Evolutionary conservation across 2,113 vertebrate genomes (phyloP), one percentile per base, ranked within the genome.

Genomic region (Rhabdomys dilectus): DNA sequence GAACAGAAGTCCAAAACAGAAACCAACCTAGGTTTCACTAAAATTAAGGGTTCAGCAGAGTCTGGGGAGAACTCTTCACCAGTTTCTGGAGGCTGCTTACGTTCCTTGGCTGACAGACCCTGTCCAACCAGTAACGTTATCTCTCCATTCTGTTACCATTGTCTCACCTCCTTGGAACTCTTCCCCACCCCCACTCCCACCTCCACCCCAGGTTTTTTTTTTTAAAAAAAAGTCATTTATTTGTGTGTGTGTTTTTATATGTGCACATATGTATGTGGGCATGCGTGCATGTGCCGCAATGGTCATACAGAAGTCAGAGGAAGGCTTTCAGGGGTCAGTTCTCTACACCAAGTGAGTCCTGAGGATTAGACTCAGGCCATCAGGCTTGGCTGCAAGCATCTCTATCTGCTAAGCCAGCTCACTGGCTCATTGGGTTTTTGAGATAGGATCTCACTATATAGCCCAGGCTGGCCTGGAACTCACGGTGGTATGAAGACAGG

Each of bases 1-100:
- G 91, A 31, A 51, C 36, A 70, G 19, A 94, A 68, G 24, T 93
- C 24, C 56, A 84, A 92, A 95, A 56, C 58, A 75, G 73, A 73
- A 73, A 26, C 39, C 70, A 91, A 39, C 42, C 7, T 66, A 29
- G 12, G 7, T 26, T 45, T 75, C 39, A 24, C 62, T 77, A 53
- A 82, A 90, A 81, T 51, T 45, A 88, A 78, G 53, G 19, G 62
- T 45, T 64, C 89, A 22, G 24, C 48, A 92, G n/a, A 8, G n/a
- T 22, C 12, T 60, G 13, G 45, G 34, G 39, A 93, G 72, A 93
- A 68, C 75, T 42, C 36, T 15, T 89, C 11, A 0, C 22, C n/a
- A 45, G 73, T 75, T 29, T 68, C 56, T 75, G 56, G 36, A 89
- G 73, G 31, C 70, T 75, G 34, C 17, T 56, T 56, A 5, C 19